Base-by-base conservation (phyloP, 1,140 invertebrate genomes). In the Trachymyrmex septentrionalis region DNA sequence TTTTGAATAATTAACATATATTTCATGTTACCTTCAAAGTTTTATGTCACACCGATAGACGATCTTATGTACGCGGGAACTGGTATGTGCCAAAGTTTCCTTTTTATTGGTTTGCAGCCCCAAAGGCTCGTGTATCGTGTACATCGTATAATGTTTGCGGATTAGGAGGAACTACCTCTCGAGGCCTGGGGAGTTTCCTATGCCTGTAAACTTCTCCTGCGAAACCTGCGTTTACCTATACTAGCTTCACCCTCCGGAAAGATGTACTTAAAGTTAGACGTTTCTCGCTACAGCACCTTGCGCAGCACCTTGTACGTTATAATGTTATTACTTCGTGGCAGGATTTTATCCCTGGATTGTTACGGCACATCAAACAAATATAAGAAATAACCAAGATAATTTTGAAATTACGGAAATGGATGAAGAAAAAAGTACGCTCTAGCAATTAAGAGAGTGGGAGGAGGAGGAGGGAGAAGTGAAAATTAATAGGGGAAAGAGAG, bases 1-100 rank as follows among this genome's bases (percentile, higher is more conserved):
- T n/a, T n/a, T 75, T 61, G 27, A 75, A 84, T 84, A 84, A 84
- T 61, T 63, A 84, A 84, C 69, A 53, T 84, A 75, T 48, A 63
- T 84, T 63, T 75, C 14, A 24, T 67, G 14, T 82, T 73, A 59
- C 61, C 80, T 48, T 84, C 3, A 19, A 84, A 84, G 80, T 84
- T 84, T 84, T 75, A 84, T 73, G 80, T 73, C 38, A 5, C 24
- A 19, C 19, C 14, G 69, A 19, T 69, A 61, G 80, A 61, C 53
- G 55, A 50, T 61, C 27, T 9, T 19, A n/a, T 50, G n/a, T 19
- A 24, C 24, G 21, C 38, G 14, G 19, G 57, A 84, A 50, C 69
- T 44, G 69, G 38, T 75, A 63, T 63, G 19, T 84, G 69, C 75
- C 80, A 75, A 75, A 84, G 80, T 84, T 84, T 84, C 44, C 21